phyloP scores from a whole-genome alignment of 2,797 vertebrate species.

The Xiphorhynchus erythropygius region DNA sequence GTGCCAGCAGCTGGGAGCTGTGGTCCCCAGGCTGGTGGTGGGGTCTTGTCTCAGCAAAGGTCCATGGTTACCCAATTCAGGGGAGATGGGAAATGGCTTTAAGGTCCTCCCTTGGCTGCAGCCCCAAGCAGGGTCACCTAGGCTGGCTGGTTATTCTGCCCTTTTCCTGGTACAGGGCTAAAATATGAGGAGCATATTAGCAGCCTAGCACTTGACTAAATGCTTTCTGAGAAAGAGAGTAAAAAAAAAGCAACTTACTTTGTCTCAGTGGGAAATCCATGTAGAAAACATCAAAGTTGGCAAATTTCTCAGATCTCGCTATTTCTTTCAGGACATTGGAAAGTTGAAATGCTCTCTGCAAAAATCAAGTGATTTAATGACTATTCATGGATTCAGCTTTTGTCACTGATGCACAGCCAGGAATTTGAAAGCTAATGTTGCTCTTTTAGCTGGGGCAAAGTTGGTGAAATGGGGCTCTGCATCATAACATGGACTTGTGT shows the following conservation, averaged over 20 bases:
- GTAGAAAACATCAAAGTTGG: constrained; percentile 74
- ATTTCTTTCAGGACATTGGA: constrained; percentile 74
- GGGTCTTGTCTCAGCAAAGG: neutral
- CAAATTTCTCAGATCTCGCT: constrained; percentile 66
- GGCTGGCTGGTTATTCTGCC: neutral
- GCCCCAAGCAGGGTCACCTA: neutral
- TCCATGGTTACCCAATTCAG: rapidly evolving
- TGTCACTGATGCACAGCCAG: neutral
- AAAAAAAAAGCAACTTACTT: constrained; percentile 69
- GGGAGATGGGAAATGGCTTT: neutral
- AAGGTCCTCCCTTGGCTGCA: neutral
- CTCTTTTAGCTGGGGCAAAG: neutral
- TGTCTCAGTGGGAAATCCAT: constrained; percentile 73
- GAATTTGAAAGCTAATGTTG: neutral
- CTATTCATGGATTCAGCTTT: neutral
- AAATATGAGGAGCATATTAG: neutral
- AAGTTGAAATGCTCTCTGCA: constrained; percentile 78
- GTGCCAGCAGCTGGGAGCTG: rapidly evolving
- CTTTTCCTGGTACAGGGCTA: neutral
- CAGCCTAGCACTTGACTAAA: neutral
- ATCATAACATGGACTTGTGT: neutral
- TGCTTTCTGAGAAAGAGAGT: neutral
- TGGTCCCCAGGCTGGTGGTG: neutral
- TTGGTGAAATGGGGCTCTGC: neutral
- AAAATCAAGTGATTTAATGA: neutral